Percentiles rank a stretch among this genome's conserved stretches.
These are phyloP conservation scores for Steromphala cineraria DNA, from an alignment of 2,888 invertebrate genomes.

Conservation along the genomic window DNA sequence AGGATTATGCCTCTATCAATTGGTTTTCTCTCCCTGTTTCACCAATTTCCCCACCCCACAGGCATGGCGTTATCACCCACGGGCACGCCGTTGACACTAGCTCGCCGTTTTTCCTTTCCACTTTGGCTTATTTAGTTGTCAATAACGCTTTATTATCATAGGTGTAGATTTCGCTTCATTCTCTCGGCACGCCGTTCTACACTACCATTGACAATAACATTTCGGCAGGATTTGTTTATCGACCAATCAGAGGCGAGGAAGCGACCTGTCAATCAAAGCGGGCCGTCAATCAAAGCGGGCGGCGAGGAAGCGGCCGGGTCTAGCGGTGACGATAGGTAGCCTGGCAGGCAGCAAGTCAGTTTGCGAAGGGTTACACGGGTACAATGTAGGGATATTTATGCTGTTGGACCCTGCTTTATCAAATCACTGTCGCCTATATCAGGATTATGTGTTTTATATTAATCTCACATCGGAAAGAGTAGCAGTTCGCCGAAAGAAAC, in stretches of 20 bases:
- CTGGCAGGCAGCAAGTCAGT: neutral
- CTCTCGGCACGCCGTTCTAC: neutral
- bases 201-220: neutral
- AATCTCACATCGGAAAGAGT: neutral
- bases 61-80: neutral
- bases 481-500: neutral
- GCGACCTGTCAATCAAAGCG: neutral
- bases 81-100: neutral
- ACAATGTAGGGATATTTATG: neutral
- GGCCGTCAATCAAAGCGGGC: neutral
- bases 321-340: neutral
- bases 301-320: neutral
- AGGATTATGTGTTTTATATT: neutral
- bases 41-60: neutral
- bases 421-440: neutral
- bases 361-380: neutral
- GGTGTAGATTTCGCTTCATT: neutral
- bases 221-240: neutral
- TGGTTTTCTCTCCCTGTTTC: neutral
- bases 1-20: neutral
- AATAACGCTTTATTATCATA: slow-evolving; percentile 5
- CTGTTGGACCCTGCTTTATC: neutral
- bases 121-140: neutral
- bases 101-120: neutral
- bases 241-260: neutral